These are phyloP conservation scores for Brachypteracias leptosomus DNA, from an alignment of 2,113 vertebrate species.

Conservation along the genomic window DNA sequence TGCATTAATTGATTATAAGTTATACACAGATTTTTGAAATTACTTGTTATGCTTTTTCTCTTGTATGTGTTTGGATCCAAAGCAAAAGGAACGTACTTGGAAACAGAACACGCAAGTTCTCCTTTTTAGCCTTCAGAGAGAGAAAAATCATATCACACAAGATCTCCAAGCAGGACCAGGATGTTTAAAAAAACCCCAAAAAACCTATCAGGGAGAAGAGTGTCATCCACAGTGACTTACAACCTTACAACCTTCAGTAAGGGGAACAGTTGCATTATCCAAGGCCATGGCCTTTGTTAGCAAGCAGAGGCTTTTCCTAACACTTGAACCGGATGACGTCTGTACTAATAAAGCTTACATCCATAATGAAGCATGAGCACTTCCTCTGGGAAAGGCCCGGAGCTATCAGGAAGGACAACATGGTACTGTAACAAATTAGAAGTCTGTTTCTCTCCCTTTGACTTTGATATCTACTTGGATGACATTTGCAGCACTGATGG, in stretches of 20 bases:
- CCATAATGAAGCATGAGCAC: slow-evolving; percentile 49
- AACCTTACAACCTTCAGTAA: neutral
- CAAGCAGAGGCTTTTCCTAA: slow-evolving; percentile 26
- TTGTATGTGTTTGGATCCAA: neutral
- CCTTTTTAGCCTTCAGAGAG: neutral
- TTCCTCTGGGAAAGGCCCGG: slow-evolving; percentile 53
- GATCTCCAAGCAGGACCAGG: neutral
- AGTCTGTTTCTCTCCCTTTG: slow-evolving; percentile 41
- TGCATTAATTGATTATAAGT: neutral
- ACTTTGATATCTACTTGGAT: slow-evolving; percentile 57
- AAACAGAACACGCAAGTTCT: neutral
- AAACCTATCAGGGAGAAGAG: neutral
- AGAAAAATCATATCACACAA: neutral
- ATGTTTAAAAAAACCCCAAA: neutral
- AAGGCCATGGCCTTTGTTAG: slow-evolving; percentile 12
- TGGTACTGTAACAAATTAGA: slow-evolving; percentile 40
- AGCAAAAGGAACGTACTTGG: neutral
- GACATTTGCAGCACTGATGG: slow-evolving; percentile 39
- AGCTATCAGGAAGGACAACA: slow-evolving; percentile 56
- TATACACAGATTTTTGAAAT: neutral
- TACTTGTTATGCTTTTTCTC: neutral
- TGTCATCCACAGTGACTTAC: neutral
- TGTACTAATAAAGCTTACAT: slow-evolving; percentile 57
- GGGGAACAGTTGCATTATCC: neutral
- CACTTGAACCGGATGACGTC: slow-evolving; percentile 56